Base-by-base conservation (phyloP, 1,140 invertebrate genomes). In the Tetranychus cinnabarinus region DNA sequence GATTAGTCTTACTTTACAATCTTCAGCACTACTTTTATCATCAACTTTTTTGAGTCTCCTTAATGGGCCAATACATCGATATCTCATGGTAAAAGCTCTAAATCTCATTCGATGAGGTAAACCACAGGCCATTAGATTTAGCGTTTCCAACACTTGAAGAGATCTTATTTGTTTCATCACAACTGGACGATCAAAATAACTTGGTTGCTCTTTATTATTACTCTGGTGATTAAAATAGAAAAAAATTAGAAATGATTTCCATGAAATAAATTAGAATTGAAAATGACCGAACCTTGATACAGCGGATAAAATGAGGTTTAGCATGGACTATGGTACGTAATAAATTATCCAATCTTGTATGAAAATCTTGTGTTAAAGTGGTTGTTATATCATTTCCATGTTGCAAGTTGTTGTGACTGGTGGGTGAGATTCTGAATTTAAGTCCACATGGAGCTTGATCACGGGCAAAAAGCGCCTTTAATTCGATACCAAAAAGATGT, bases 81-180 rank as follows among this genome's bases (percentile, higher is more conserved):
- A 93, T 34, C 88, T 77, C 1, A 80, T 76, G 70, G 85, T 86
- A 73, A 95, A 95, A n/a, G 86, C 85, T 71, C 88, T 89, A 72
- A 91, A 93, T 36, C 88, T 78, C 86, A 93, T 91, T 64, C 90
- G 78, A 73, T 95, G 89, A 6, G 89, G 88, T 72, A 87, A 90
- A 10, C 88, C 72, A 65, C 71, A 72, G 5, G 88, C 88, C 88
- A 93, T 93, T 39, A 95, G 73, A 72, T 91, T 90, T 23, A 91
- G 87, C 36, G 90, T 93, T 75, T 93, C 88, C 33, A 92, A 73
- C n/a, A 92, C 82, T 75, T 93, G 89, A 39, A 95, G 75, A 1
- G 88, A 86, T 37, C 88, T 77, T 62, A 93, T 84, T 76, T 95
- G 85, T 65, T 79, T 76, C 68, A 88, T 84, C 15, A 91, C 84